Evolutionary conservation across 2,113 vertebrate genomes (phyloP).

Genomic region (Ageneiosus marmoratus): DNA sequence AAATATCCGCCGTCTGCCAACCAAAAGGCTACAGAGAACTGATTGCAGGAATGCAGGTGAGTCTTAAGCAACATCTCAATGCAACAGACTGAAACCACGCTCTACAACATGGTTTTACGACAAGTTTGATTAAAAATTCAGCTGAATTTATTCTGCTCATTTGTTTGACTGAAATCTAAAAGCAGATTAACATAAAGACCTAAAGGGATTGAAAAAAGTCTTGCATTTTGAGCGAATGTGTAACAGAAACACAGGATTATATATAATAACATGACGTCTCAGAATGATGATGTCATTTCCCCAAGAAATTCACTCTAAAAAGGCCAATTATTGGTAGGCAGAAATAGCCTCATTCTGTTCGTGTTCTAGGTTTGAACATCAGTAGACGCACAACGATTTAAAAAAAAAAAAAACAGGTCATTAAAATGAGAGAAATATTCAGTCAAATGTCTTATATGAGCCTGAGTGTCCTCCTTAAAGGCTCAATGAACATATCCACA

Average conservation of each 20-base stretch:
- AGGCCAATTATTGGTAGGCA: slow-evolving; percentile 44
- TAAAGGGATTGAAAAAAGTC: slow-evolving; percentile 8
- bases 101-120: background rate
- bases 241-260: too few species aligned
- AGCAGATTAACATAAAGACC: too few species aligned
- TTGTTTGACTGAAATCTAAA: too few species aligned
- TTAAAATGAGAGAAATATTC: slow-evolving; percentile 39
- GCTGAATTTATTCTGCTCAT: background rate
- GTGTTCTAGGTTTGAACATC: slow-evolving; percentile 26
- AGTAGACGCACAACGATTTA: slow-evolving; percentile 30
- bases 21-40: background rate
- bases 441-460: slow-evolving; percentile 25
- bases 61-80: background rate
- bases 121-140: background rate
- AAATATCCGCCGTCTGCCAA: slow-evolving; percentile 9
- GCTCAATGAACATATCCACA: slow-evolving; percentile 7
- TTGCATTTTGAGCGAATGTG: slow-evolving; percentile 21
- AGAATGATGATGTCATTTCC: slow-evolving; percentile 39
- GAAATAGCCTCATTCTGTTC: slow-evolving; percentile 45
- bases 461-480: background rate
- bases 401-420: slow-evolving; percentile 29
- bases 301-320: slow-evolving; percentile 4
- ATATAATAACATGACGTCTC: slow-evolving; percentile 13
- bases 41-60: background rate
- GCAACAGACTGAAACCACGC: background rate